Base-by-base conservation (phyloP, 2,113 vertebrate genomes). In the Numida meleagris region DNA sequence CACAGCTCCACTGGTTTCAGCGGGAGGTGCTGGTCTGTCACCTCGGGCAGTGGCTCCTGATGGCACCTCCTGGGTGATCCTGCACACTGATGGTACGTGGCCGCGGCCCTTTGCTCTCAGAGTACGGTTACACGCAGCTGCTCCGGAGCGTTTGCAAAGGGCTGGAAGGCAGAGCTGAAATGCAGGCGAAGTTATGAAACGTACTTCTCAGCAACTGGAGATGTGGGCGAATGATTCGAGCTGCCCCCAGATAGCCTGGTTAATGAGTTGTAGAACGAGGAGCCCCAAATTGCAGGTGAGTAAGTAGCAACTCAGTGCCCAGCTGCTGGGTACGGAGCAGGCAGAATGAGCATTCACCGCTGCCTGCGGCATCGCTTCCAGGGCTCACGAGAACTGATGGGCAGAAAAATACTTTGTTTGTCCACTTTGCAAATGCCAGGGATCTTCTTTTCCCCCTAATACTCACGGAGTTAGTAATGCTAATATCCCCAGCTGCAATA, bases 1-100 rank as follows among this genome's bases (percentile, higher is more conserved):
- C 24, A 4, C 1, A 50, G 38, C 59, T 72, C 80, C 8, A 4
- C 21, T 3, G 27, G 17, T 51, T 59, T 29, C 33, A 19, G 70
- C 70, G 33, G 23, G n/a, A 58, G 16, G 4, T 3, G 36, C 29
- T 50, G 63, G 9, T 25, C 27, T 77, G 62, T 4, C 84, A 18
- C 67, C 55, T 15, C 6, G 9, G 12, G 33, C 72, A 27, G 31
- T 7, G 46, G 5, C 4, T 36, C 42, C 79, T 38, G 46, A 7
- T 7, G 76, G 34, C 40, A 3, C 2, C 7, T 27, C 29, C 19
- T 24, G 1, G 0, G 13, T 5, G 7, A 58, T 40, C 36, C 51
- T 6, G 24, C 1, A 7, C 0, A 6, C 4, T 16, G 13, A 5
- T 0, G 4, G 40, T 16, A 16, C 3, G 0, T 0, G 0, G 1